phyloP scores from a whole-genome alignment of 1,140 invertebrate genomes.

The Drosophila serrata region DNA sequence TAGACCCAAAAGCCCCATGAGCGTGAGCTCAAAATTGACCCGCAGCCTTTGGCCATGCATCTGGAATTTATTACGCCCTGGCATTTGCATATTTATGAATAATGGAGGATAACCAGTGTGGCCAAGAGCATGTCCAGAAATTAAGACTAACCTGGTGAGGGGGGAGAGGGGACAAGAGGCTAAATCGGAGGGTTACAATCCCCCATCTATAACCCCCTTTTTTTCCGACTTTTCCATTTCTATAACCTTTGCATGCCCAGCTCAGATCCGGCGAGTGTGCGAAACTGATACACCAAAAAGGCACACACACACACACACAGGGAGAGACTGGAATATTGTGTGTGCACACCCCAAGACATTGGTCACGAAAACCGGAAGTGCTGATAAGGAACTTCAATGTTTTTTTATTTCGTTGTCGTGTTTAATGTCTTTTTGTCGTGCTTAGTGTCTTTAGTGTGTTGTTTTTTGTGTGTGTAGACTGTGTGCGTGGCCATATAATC shows the following conservation, averaged over 20 bases:
- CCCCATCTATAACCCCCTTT: constrained; percentile 2
- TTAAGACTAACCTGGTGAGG: constrained; percentile 17
- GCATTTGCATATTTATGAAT: constrained; percentile 83
- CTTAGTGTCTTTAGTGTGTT: constrained; percentile 81
- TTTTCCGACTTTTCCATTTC: constrained; percentile 73
- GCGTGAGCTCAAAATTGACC: constrained; percentile 60
- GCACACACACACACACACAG: constrained; percentile 24
- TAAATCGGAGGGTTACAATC: neutral
- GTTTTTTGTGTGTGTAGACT: constrained; percentile 25
- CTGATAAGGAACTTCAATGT: constrained; percentile 85
- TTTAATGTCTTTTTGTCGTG: constrained; percentile 85
- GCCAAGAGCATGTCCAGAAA: constrained; percentile 46
- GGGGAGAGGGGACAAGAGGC: constrained; percentile 18
- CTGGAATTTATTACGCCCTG: constrained; percentile 65
- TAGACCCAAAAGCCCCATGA: constrained; percentile 20
- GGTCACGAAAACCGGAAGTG: constrained; percentile 85
- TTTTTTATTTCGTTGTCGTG: constrained; percentile 84
- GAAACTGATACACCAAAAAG: constrained; percentile 68
- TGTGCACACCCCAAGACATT: constrained; percentile 72
- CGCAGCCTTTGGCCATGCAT: constrained; percentile 61
- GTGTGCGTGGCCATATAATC: constrained; percentile 69
- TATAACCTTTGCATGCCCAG: constrained; percentile 79
- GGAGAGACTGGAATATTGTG: neutral
- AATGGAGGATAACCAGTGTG: constrained; percentile 74
- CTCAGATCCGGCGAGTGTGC: constrained; percentile 51